phyloP scores from a whole-genome alignment of 1,140 invertebrate genomes.

The Linepithema humile region DNA sequence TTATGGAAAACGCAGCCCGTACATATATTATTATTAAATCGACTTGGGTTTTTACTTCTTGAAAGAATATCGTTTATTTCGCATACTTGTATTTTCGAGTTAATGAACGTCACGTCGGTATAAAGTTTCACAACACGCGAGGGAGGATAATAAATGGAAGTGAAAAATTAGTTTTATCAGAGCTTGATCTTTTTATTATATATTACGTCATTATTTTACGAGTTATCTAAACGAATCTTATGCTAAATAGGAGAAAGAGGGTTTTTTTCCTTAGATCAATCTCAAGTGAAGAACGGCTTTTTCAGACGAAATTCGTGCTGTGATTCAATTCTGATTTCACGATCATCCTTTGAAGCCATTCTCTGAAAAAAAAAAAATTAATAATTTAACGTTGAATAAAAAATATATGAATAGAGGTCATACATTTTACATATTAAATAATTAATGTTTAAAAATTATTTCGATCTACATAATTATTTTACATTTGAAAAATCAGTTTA shows the following conservation, averaged over 20 bases:
- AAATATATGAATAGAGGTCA: too few relatives aligned
- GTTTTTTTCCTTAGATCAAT: neutral
- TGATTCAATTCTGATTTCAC: neutral
- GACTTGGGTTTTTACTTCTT: neutral
- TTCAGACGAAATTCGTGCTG: neutral
- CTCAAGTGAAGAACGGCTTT: neutral
- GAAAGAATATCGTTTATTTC: neutral
- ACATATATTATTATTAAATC: neutral
- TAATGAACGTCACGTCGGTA: slow-evolving; percentile 22
- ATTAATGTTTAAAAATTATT: too few relatives aligned
- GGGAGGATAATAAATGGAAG: neutral
- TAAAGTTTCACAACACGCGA: slow-evolving; percentile 1
- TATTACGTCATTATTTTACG: neutral
- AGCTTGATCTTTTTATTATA: neutral
- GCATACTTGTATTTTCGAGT: neutral
- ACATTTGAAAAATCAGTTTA: neutral
- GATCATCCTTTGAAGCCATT: neutral
- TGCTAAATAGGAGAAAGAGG: neutral
- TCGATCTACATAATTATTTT: too few relatives aligned
- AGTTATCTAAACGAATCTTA: neutral
- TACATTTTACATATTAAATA: too few relatives aligned
- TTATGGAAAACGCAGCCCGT: slow-evolving; percentile 38
- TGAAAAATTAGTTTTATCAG: neutral
- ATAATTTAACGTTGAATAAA: too few relatives aligned
- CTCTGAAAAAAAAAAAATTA: too few relatives aligned